Evolutionary conservation across 1,140 invertebrate genomes (phyloP), one percentile per base, ranked within the genome.

Genomic region (Bemisia tabaci): DNA sequence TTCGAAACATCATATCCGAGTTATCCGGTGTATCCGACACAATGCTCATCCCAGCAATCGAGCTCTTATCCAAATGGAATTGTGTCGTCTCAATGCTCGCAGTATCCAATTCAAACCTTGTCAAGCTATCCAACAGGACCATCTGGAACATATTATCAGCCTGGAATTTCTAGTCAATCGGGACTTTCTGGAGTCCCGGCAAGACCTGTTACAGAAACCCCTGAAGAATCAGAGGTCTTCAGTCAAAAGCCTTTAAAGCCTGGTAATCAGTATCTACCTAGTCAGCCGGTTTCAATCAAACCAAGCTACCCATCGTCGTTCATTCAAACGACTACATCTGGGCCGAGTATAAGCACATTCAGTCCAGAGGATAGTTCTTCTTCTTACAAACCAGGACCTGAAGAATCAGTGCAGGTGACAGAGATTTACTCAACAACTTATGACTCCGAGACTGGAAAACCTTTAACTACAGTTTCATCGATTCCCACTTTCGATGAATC

Each of bases 341-440:
- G 17, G 33, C 33, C 33, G 17, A 17, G 33, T 9, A 48, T 48
- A 5, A 17, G 33, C 33, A 48, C 24, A 24, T 1, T 27, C n/a
- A 21, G 25, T 21, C 21, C 26, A 22, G 5, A 24, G 25, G 23
- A 62, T 9, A 48, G 24, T 27, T 26, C 2, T 22, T 26, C 24
- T n/a, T 27, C 62, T 62, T 24, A 62, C 24, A 26, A 62, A 26
- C n/a, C 11, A 17, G 25, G 24, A 21, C 12, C 24, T 2, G 27
- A 24, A 59, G 68, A 64, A 26, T 58, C 67, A 21, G 67, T 68
- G 0, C 17, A 48, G 11, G 62, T 26, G 25, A 24, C 12, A 59
- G 59, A 26, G 39, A 48, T 22, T 22, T 39, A 39, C 63, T 62
- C 12, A 67, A 65, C 60, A 60, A 48, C 33, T 17, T 5, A 9